phyloP scores from a whole-genome alignment of 2,888 invertebrate genomes.

The Drosophila quasianomalipes region DNA sequence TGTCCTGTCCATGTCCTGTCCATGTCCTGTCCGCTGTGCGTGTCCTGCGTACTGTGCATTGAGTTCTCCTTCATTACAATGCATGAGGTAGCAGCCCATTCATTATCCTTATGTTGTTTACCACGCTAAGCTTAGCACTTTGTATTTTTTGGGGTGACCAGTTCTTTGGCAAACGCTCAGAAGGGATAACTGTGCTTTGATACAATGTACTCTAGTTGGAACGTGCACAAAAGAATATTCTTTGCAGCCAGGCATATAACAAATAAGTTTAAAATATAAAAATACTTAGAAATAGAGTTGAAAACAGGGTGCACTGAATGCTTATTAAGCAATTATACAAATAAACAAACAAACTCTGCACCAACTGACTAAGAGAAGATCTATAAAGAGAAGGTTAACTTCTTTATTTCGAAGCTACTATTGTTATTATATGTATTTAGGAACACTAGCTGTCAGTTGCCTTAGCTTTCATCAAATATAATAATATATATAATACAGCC shows the following conservation, averaged over 20 bases:
- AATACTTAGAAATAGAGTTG: constrained; percentile 67
- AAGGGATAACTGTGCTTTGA: not conserved
- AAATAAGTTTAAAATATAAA: not conserved
- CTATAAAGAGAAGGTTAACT: not conserved
- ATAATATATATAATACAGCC: no score
- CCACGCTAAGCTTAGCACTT: constrained; percentile 6
- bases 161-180: not conserved
- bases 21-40: constrained; percentile 32
- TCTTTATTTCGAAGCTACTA: not conserved
- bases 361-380: not conserved
- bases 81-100: constrained; percentile 56
- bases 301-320: constrained; percentile 72
- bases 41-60: constrained; percentile 53
- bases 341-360: accelerated
- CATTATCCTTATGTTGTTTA: constrained; percentile 35
- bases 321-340: constrained; percentile 13
- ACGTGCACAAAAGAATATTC: no score
- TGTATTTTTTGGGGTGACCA: constrained; percentile 59
- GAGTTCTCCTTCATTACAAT: constrained; percentile 51
- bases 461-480: no score
- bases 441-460: no score
- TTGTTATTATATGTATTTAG: not conserved
- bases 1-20: constrained; percentile 56
- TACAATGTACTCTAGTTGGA: not conserved
- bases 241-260: not conserved